Evolutionary conservation across 1,140 invertebrate species (phyloP).

Genomic region (Metaphire vulgaris): DNA sequence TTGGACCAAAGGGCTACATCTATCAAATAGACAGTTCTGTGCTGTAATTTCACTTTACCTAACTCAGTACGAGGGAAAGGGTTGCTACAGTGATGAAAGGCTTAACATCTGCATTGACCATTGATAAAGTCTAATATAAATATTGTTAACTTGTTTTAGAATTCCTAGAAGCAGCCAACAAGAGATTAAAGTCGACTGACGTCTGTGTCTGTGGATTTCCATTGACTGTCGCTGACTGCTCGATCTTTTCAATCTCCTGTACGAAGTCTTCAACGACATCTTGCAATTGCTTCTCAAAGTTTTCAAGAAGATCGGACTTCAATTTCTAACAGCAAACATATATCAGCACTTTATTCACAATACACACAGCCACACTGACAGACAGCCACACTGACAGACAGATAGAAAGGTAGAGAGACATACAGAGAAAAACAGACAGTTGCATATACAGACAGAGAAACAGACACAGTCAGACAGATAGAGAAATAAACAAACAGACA

Average conservation of each 20-base stretch:
- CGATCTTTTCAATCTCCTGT: constrained; percentile 40
- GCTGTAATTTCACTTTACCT: neutral
- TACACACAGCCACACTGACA: no score
- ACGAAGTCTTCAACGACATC: constrained; percentile 42
- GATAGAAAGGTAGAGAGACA: neutral
- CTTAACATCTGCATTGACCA: neutral
- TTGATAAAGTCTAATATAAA: neutral
- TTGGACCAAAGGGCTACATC: neutral
- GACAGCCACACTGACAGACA: neutral
- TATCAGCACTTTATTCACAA: no score
- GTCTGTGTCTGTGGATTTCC: neutral
- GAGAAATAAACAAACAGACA: no score
- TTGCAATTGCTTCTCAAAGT: constrained; percentile 38
- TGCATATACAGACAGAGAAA: neutral
- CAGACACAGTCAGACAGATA: no score
- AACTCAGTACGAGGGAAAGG: neutral
- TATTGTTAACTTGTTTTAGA: neutral
- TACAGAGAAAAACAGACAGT: neutral
- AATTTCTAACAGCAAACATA: constrained; percentile 34
- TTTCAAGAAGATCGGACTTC: constrained; percentile 36
- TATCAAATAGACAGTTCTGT: neutral
- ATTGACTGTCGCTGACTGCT: constrained; percentile 26
- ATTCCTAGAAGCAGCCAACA: neutral
- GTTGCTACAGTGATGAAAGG: neutral
- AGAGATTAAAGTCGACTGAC: neutral